A percentile compares a stretch with the other conserved stretches of the same genome.
phyloP scores from a whole-genome alignment of 2,888 invertebrate species.

The Monopis laevigella region DNA sequence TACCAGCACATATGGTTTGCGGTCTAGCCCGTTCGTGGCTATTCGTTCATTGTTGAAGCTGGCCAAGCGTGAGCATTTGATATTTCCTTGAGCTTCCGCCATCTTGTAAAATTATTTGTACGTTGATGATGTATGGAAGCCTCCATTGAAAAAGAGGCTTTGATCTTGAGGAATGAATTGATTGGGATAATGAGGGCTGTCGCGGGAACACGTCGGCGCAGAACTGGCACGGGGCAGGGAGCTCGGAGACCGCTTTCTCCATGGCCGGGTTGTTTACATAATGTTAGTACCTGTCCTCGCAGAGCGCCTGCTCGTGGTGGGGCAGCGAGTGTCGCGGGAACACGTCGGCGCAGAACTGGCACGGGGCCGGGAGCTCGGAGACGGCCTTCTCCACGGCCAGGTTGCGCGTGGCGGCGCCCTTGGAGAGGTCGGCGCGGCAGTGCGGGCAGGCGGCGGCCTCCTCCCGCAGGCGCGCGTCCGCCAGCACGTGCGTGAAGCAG shows the following conservation, averaged over 20 bases:
- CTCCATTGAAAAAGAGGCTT: no score
- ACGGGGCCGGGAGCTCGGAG: constrained; percentile 90
- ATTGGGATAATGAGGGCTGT: constrained; percentile 62
- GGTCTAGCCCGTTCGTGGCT: background rate
- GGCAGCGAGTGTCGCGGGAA: constrained; percentile 87
- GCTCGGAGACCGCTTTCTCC: constrained; percentile 93
- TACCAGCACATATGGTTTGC: no score
- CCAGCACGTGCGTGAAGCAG: constrained; percentile 94
- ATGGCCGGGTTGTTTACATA: constrained; percentile 96
- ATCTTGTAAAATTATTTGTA: no score
- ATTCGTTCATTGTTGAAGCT: constrained; percentile 17
- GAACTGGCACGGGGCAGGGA: constrained; percentile 91
- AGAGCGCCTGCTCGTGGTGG: constrained; percentile 84
- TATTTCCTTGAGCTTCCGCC: constrained; percentile 10
- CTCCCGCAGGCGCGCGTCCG: constrained; percentile 92
- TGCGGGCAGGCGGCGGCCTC: constrained; percentile 94
- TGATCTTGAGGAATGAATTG: constrained; percentile 5
- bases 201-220: constrained; percentile 89
- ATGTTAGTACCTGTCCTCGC: constrained; percentile 90
- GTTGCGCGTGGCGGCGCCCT: constrained; percentile 87
- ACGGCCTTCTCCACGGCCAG: constrained; percentile 96
- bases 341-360: constrained; percentile 87
- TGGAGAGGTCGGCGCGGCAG: constrained; percentile 94
- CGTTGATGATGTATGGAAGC: no score
- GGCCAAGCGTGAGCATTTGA: constrained; percentile 10